Evolutionary conservation across 2,888 invertebrate species (phyloP).

Genomic region (Ophraella communa): DNA sequence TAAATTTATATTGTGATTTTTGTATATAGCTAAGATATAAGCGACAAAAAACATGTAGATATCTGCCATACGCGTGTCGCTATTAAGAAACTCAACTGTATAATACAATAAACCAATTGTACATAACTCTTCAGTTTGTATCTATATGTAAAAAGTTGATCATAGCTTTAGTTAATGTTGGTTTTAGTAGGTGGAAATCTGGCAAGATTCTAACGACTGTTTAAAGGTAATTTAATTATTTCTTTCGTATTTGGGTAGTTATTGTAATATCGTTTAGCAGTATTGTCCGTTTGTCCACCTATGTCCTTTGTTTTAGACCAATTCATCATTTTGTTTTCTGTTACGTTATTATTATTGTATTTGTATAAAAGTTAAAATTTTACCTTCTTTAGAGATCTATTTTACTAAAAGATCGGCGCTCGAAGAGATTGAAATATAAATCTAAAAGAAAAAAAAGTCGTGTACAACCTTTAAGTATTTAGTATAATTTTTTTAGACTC

Average conservation of each 20-base stretch:
- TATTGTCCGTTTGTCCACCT: background rate
- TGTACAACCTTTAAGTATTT: conserved; percentile 41
- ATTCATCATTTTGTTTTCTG: conserved; percentile 5
- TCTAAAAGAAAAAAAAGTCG: background rate
- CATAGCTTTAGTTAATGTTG: conserved; percentile 21
- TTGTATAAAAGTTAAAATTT: conserved; percentile 37
- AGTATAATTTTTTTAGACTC: conserved; percentile 54
- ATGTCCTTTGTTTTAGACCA: conserved; percentile 5
- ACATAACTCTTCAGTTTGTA: conserved; percentile 41
- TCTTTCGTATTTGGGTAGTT: background rate
- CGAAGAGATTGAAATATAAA: conserved; percentile 7
- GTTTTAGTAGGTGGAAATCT: conserved; percentile 1
- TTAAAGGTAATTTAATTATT: background rate
- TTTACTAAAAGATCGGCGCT: conserved; percentile 27
- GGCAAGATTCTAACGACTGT: background rate
- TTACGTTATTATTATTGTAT: conserved; percentile 15
- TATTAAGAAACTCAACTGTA: conserved; percentile 28
- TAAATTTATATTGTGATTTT: conserved; percentile 60
- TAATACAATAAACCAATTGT: conserved; percentile 37
- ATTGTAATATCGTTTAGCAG: background rate
- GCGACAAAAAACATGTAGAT: conserved; percentile 40
- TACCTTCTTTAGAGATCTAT: conserved; percentile 34
- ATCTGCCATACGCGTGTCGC: conserved; percentile 16
- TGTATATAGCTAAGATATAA: conserved; percentile 52
- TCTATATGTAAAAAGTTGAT: conserved; percentile 33